These are phyloP conservation scores for Brachionus calyciflorus DNA, from an alignment of 1,140 invertebrate species.

Conservation along the genomic window DNA sequence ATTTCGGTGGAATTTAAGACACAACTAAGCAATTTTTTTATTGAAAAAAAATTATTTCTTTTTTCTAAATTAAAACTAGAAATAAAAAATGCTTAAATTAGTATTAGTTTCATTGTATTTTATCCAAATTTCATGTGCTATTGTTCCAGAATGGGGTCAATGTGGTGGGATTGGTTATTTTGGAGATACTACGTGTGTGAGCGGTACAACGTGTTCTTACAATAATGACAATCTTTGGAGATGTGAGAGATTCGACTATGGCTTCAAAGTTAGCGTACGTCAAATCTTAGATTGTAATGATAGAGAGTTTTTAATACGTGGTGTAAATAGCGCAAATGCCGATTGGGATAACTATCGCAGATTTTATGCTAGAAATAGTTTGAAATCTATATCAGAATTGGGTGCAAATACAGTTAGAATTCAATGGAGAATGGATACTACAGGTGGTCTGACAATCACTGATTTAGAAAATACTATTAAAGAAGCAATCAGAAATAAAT, in stretches of 20 bases:
- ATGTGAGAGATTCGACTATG: slow-evolving; percentile 31
- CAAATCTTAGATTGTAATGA: slow-evolving; percentile 3
- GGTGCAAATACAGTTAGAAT: slow-evolving; percentile 22
- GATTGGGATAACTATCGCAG: slow-evolving; percentile 26
- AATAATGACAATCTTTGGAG: background rate
- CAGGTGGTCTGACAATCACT: slow-evolving; percentile 4
- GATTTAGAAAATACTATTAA: slow-evolving; percentile 33
- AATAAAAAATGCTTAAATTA: slow-evolving; percentile 31
- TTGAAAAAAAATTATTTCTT: too few species aligned
- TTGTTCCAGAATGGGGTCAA: slow-evolving; percentile 8
- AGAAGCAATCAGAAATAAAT: slow-evolving; percentile 2
- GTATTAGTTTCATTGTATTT: background rate
- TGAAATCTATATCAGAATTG: background rate
- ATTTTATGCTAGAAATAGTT: slow-evolving; percentile 22
- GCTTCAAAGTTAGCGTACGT: background rate
- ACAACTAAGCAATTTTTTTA: too few species aligned
- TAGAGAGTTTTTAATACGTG: slow-evolving; percentile 27
- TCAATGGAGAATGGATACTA: slow-evolving; percentile 15
- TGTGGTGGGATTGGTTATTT: slow-evolving; percentile 5
- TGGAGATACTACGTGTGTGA: background rate
- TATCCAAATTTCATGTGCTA: slow-evolving; percentile 11
- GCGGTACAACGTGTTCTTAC: background rate
- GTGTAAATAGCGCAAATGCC: slow-evolving; percentile 26
- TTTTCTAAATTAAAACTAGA: too few species aligned
- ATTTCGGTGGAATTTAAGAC: too few species aligned